Percentiles rank a stretch among this genome's conserved stretches.
Evolutionary conservation across 2,888 invertebrate species (phyloP).

Genomic region (Metalampra italica): DNA sequence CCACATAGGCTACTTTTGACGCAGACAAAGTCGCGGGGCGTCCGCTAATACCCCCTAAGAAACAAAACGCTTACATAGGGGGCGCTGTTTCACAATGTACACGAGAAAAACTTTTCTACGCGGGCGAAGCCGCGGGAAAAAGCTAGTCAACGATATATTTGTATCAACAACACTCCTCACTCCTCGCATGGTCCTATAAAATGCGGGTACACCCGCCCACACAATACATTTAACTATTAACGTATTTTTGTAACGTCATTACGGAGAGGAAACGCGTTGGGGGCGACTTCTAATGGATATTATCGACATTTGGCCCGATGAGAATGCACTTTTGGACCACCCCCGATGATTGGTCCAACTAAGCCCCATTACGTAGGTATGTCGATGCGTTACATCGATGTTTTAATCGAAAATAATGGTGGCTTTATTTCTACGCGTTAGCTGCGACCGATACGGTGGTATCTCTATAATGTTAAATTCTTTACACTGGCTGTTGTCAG

Average conservation of each 20-base stretch:
- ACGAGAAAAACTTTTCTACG: no score
- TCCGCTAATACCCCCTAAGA: no score
- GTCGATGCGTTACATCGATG: background rate
- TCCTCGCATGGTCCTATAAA: background rate
- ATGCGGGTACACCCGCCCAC: slow-evolving; percentile 6
- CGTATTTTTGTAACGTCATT: slow-evolving; percentile 30
- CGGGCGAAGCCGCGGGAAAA: no score
- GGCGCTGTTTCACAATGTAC: no score
- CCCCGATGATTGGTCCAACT: slow-evolving; percentile 28
- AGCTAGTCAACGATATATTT: no score
- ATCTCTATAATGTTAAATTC: no score
- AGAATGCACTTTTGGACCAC: slow-evolving; percentile 46
- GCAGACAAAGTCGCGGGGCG: no score
- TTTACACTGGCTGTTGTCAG: no score
- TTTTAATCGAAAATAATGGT: slow-evolving; percentile 1
- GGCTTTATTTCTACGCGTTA: background rate
- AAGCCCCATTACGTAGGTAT: slow-evolving; percentile 1
- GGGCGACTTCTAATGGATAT: slow-evolving; percentile 43
- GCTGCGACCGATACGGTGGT: no score
- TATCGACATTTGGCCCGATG: slow-evolving; percentile 46
- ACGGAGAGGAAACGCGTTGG: slow-evolving; percentile 18
- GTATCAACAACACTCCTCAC: background rate
- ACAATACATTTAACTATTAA: slow-evolving; percentile 36
- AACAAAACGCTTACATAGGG: no score
- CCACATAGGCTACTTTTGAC: no score